A percentile compares a stretch with the other conserved stretches of the same genome.
Conservation (phyloP, 2,888 invertebrate species). For the Dicranocentrus wangi region DNA sequence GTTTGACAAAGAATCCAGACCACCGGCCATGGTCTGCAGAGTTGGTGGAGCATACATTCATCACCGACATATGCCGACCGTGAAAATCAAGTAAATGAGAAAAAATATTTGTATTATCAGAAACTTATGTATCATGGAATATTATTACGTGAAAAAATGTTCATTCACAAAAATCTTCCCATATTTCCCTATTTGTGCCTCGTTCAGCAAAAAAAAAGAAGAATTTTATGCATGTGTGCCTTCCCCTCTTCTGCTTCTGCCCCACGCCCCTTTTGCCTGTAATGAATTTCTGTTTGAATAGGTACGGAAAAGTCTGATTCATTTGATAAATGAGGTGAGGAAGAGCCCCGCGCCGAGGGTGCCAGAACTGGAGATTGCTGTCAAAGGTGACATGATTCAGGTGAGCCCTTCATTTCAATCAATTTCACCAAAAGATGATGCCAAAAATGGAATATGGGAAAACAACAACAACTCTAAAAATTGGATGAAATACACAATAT, state of each 20-base stretch:
- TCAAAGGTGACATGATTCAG: constrained; percentile 67
- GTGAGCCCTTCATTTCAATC: constrained; percentile 33
- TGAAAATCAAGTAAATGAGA: constrained; percentile 74
- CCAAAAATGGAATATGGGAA: neutral
- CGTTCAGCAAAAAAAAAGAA: constrained; percentile 26
- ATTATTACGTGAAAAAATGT: neutral
- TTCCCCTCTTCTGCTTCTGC: too few relatives aligned
- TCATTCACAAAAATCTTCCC: neutral
- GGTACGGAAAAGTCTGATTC: constrained; percentile 60
- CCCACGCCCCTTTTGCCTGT: constrained; percentile 27
- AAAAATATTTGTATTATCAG: neutral
- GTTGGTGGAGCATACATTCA: constrained; percentile 88
- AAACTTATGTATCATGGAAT: neutral
- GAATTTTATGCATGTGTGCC: constrained; percentile 40
- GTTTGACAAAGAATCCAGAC: constrained; percentile 89
- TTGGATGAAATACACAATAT: too few relatives aligned
- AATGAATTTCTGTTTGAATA: constrained; percentile 29
- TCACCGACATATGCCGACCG: constrained; percentile 85
- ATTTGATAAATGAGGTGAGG: constrained; percentile 62
- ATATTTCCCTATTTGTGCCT: too few relatives aligned
- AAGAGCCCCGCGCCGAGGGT: neutral
- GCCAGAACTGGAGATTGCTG: constrained; percentile 73
- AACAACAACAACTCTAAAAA: too few relatives aligned
- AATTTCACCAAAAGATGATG: neutral
- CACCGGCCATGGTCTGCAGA: constrained; percentile 88